These are phyloP conservation scores for Hydrotaea diabolus DNA, from an alignment of 2,888 invertebrate genomes.

Conservation along the genomic window DNA sequence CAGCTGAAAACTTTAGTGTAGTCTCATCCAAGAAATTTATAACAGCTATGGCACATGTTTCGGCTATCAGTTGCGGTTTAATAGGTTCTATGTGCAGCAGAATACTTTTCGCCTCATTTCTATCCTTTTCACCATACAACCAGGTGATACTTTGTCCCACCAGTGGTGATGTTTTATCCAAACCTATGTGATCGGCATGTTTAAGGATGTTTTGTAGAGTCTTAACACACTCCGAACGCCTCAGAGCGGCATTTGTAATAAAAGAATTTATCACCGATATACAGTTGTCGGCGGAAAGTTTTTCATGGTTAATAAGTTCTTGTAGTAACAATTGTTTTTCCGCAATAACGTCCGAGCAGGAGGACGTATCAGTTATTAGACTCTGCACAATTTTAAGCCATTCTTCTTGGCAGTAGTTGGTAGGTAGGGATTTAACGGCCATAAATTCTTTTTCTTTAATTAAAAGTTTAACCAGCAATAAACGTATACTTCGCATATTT, in stretches of 20 bases:
- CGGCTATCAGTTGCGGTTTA: slow-evolving; percentile 73
- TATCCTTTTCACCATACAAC: slow-evolving; percentile 72
- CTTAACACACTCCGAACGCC: slow-evolving; percentile 75
- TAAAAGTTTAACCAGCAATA: slow-evolving; percentile 72
- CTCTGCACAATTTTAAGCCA: slow-evolving; percentile 73
- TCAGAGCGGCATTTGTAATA: slow-evolving; percentile 72
- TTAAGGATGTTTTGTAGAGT: slow-evolving; percentile 74
- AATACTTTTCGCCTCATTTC: slow-evolving; percentile 72
- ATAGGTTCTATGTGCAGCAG: slow-evolving; percentile 75
- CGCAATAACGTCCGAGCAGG: slow-evolving; percentile 70
- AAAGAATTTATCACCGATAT: slow-evolving; percentile 72
- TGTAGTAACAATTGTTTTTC: slow-evolving; percentile 76
- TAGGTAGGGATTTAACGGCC: slow-evolving; percentile 52
- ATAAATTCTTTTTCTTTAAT: slow-evolving; percentile 68
- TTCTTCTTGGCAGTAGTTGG: slow-evolving; percentile 59
- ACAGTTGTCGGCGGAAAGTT: slow-evolving; percentile 70
- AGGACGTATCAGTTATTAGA: slow-evolving; percentile 73
- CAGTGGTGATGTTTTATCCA: slow-evolving; percentile 73
- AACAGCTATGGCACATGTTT: slow-evolving; percentile 76
- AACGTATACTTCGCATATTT: slow-evolving; percentile 72
- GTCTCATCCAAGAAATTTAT: slow-evolving; percentile 76
- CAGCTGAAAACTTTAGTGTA: neutral
- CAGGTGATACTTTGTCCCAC: slow-evolving; percentile 73
- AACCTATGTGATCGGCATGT: slow-evolving; percentile 71
- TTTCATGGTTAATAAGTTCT: slow-evolving; percentile 71